Conservation (phyloP, 2,888 invertebrate genomes). For the Xestobium rufovillosum region DNA sequence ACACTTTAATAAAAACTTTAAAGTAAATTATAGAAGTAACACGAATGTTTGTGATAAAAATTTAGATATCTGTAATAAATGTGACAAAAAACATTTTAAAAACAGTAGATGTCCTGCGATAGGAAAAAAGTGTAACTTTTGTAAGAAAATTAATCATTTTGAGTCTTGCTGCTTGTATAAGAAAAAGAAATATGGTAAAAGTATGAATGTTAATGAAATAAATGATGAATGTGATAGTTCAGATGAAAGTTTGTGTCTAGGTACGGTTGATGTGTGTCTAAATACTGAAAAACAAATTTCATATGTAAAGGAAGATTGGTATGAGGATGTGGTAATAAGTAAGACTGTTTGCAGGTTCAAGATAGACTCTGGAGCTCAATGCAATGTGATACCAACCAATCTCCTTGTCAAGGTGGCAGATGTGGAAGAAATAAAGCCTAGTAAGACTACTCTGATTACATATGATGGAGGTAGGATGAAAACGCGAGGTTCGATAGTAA, state of each 20-base stretch:
- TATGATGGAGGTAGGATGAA: neutral
- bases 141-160: conserved; percentile 1
- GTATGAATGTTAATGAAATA: too few species aligned
- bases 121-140: conserved; percentile 1
- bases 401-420: neutral
- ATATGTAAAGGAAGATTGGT: too few species aligned
- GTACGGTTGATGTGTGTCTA: too few species aligned
- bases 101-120: neutral
- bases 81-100: neutral
- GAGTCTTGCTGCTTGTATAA: neutral
- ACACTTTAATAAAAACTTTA: too few species aligned
- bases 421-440: neutral
- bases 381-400: neutral
- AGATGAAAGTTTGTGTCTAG: too few species aligned
- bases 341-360: too few species aligned
- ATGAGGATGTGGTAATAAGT: too few species aligned
- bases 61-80: too few species aligned
- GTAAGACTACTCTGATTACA: neutral
- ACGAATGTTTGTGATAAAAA: too few species aligned
- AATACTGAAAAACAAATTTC: too few species aligned
- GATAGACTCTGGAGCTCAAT: neutral
- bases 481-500: neutral
- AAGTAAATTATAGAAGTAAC: neutral
- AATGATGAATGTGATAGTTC: too few species aligned
- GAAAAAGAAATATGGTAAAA: too few species aligned